A percentile compares a stretch with the other conserved stretches of the same genome.
Conservation (phyloP, 2,797 vertebrate genomes). For the Chaetodon trifasciatus region DNA sequence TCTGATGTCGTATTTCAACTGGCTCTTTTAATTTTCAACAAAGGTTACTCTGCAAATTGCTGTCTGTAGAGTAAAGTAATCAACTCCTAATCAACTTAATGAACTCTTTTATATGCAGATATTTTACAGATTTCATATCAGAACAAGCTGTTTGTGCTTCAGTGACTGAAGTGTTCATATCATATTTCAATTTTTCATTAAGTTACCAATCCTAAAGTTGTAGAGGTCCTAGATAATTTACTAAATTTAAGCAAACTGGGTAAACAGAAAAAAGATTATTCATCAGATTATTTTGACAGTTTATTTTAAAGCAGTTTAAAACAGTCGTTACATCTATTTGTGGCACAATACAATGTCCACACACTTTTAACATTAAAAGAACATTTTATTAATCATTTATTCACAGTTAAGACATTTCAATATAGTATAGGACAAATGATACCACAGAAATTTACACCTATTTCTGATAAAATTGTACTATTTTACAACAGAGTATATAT, state of each 20-base stretch:
- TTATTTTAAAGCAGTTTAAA: constrained; percentile 9
- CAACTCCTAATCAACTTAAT: no score
- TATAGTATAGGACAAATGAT: not conserved
- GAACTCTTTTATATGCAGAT: not conserved
- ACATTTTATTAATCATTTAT: not conserved
- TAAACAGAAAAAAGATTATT: not conserved
- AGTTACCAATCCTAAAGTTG: not conserved
- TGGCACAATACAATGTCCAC: not conserved
- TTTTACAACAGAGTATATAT: not conserved
- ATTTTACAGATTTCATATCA: constrained; percentile 1
- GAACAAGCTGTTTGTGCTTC: not conserved
- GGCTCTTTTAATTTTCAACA: no score
- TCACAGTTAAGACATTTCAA: not conserved
- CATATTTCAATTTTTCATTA: not conserved
- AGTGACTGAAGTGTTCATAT: not conserved
- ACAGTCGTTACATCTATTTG: not conserved
- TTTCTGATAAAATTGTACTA: not conserved
- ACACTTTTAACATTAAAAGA: not conserved
- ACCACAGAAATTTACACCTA: not conserved
- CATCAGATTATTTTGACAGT: not conserved
- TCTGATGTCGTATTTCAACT: no score
- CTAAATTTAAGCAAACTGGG: not conserved
- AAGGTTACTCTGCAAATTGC: no score
- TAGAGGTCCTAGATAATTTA: not conserved
- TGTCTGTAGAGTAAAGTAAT: no score